phyloP scores from a whole-genome alignment of 2,113 vertebrate genomes.

The Dasyornis broadbenti region DNA sequence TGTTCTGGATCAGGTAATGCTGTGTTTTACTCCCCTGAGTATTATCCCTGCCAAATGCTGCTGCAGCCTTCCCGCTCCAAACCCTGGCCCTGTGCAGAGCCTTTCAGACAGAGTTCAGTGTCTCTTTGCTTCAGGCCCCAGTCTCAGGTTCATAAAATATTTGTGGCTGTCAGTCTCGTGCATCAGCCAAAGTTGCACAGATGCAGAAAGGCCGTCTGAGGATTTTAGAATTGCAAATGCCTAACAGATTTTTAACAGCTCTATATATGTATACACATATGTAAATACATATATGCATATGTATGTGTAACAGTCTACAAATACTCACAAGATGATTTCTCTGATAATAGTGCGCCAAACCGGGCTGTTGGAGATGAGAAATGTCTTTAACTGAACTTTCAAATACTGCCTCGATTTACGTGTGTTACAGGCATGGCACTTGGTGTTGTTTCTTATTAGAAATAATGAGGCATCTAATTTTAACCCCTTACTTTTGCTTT shows the following conservation, averaged over 20 bases:
- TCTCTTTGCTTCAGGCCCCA: neutral
- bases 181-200: neutral
- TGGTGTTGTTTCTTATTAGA: neutral
- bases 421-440: neutral
- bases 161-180: neutral
- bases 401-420: fast-evolving
- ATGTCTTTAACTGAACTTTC: neutral
- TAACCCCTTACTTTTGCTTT: neutral
- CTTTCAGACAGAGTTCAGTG: neutral
- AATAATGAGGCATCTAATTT: neutral
- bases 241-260: neutral
- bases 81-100: neutral
- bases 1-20: neutral
- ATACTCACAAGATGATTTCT: neutral
- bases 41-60: neutral
- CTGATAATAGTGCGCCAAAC: neutral
- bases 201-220: neutral
- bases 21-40: neutral
- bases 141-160: neutral
- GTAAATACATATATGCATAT: neutral
- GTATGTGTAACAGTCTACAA: neutral
- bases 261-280: neutral
- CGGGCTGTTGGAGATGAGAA: neutral
- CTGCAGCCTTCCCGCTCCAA: neutral
- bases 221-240: neutral